Evolutionary conservation across 2,888 invertebrate species (phyloP), one percentile per base, ranked within the genome.

Genomic region (Ryuthela nishihirai): DNA sequence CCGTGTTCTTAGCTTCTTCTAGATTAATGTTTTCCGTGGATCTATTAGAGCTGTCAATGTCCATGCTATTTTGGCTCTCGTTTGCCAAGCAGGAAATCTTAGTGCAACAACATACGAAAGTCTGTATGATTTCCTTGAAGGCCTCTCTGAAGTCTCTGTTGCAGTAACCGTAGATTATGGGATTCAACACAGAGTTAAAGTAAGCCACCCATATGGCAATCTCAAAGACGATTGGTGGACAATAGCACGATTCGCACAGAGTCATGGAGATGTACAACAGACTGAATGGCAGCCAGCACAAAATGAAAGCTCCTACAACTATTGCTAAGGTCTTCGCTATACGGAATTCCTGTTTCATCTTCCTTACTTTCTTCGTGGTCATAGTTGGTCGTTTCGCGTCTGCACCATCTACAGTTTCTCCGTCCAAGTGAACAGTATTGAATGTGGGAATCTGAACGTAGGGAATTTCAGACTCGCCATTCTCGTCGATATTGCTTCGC

Each of bases 181-280:
- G 98, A 77, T 98, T 98, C 49, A 98, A 80, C 42, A 94, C 93
- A 4, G 95, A 95, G 75, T 98, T 98, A 75, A 92, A 90, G 76
- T 98, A 98, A 56, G 98, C 98, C 73, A 97, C 91, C 97, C 97
- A 98, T 78, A 98, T 97, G 69, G 97, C 83, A 54, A 92, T 82
- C 59, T 88, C 86, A 46, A 94, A 90, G 49, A 97, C 83, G 61
- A 88, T 81, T 49, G 87, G 84, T 2, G 95, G 94, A 9, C 36
- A 38, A 7, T 36, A 20, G 18, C 47, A 47, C 74, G 92, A 93
- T 9, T 79, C 73, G 75, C 93, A 94, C 59, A 94, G 78, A 15
- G 88, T 84, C n/a, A 88, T 88, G 58, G 85, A 86, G 38, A 92
- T 82, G 78, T 95, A 97, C 88, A 92, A 94, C 36, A 89, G 77